Evolutionary conservation across 2,888 invertebrate genomes (phyloP).

Genomic region (Amiota minor): DNA sequence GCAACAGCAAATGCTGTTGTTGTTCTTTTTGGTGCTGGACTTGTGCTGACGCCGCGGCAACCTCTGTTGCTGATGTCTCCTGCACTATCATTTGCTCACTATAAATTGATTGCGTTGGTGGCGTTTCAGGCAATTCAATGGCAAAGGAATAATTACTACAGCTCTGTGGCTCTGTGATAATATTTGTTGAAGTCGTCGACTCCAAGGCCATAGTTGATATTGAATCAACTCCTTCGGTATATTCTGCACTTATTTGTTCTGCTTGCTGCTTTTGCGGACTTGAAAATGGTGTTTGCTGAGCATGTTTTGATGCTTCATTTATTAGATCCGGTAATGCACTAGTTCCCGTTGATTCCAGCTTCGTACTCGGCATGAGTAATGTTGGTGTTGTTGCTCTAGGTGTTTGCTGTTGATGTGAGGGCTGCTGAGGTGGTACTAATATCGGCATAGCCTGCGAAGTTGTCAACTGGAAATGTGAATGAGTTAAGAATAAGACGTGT

Average conservation of each 20-base stretch:
- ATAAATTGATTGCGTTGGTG: conserved; percentile 44
- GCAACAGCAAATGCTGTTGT: conserved; percentile 48
- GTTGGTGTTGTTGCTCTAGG: conserved; percentile 1
- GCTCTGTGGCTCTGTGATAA: conserved; percentile 31
- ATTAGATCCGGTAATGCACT: conserved; percentile 55
- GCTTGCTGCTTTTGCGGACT: conserved; percentile 30
- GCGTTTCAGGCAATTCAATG: conserved; percentile 69
- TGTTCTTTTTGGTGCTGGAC: conserved; percentile 43
- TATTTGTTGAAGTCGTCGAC: conserved; percentile 17
- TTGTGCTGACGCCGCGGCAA: conserved; percentile 36
- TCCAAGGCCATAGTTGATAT: conserved; percentile 32
- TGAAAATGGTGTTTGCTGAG: conserved; percentile 33
- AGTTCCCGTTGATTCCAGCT: conserved; percentile 23
- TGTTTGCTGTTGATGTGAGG: conserved; percentile 33
- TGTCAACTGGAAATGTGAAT: conserved; percentile 45
- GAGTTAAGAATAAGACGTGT: neutral
- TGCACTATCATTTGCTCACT: conserved; percentile 30
- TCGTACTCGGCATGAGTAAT: conserved; percentile 37
- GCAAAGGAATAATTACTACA: conserved; percentile 54
- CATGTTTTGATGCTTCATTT: conserved; percentile 54
- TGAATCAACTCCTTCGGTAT: conserved; percentile 20
- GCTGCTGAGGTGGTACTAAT: conserved; percentile 60
- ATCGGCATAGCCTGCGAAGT: conserved; percentile 54
- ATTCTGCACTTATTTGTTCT: neutral
- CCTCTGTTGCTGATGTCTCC: conserved; percentile 28